phyloP scores from a whole-genome alignment of 2,888 invertebrate genomes.

The Pandemis corylana region DNA sequence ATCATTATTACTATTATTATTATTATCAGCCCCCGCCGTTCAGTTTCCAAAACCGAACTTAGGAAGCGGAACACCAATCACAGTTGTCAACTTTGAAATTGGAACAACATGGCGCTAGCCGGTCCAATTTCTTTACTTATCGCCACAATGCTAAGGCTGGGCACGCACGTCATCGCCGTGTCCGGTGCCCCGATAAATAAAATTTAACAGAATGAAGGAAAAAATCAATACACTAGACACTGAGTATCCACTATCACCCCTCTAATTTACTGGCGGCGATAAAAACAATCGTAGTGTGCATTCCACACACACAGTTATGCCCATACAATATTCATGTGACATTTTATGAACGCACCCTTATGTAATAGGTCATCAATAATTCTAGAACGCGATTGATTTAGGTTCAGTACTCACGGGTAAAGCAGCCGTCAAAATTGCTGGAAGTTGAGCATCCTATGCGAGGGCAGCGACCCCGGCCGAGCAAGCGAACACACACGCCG shows the following conservation, averaged over 20 bases:
- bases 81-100: constrained; percentile 28
- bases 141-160: constrained; percentile 34
- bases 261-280: constrained; percentile 80
- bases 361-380: constrained; percentile 69
- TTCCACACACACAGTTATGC: constrained; percentile 52
- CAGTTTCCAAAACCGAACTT: constrained; percentile 4
- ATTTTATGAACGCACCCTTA: constrained; percentile 68
- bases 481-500: constrained; percentile 76
- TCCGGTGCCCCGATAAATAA: constrained; percentile 82
- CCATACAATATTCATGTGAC: constrained; percentile 73
- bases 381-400: constrained; percentile 56
- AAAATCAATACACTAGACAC: constrained; percentile 81
- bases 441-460: constrained; percentile 77
- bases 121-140: constrained; percentile 51
- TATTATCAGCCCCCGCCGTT: no score
- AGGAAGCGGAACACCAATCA: background rate
- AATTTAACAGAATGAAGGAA: constrained; percentile 85
- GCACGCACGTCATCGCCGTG: constrained; percentile 64
- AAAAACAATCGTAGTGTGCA: constrained; percentile 78
- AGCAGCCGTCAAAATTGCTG: constrained; percentile 81
- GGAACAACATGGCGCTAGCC: constrained; percentile 21
- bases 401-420: constrained; percentile 73
- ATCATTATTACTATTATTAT: no score
- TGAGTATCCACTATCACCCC: constrained; percentile 78
- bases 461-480: constrained; percentile 60